Percentiles rank a stretch among this genome's conserved stretches.
Evolutionary conservation across 92 coral and sea anemone species (phyloP).

Genomic region (Isaurus tuberculatus): DNA sequence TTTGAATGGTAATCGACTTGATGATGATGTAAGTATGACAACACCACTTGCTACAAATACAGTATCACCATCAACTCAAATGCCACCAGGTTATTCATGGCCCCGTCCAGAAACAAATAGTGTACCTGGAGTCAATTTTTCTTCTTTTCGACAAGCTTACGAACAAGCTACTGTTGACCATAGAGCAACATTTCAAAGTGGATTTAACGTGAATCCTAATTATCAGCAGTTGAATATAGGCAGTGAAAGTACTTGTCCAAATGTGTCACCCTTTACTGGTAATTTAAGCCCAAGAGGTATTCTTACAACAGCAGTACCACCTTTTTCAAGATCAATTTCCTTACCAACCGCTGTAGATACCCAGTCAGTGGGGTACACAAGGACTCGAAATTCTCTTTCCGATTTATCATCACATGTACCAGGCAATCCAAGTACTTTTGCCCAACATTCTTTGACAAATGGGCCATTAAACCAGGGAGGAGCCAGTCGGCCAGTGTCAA

Average conservation of each 20-base stretch:
- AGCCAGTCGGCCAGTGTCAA: conserved; percentile 19
- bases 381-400: conserved; percentile 23
- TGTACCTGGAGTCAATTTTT: conserved; percentile 59
- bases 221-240: conserved; percentile 57
- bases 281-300: conserved; percentile 64
- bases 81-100: conserved; percentile 62
- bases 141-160: conserved; percentile 70
- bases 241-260: conserved; percentile 81
- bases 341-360: conserved; percentile 70
- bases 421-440: conserved; percentile 40
- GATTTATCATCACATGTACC: conserved; percentile 42
- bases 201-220: conserved; percentile 63
- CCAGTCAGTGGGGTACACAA: conserved; percentile 44
- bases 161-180: conserved; percentile 88
- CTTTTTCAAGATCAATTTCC: conserved; percentile 78
- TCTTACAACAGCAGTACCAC: conserved; percentile 58
- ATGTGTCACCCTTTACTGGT: conserved; percentile 92
- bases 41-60: conserved; percentile 67
- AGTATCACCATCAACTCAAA: conserved; percentile 62
- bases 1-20: conserved; percentile 82
- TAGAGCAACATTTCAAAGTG: conserved; percentile 59
- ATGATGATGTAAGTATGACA: conserved; percentile 75
- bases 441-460: conserved; percentile 60
- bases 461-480: conserved; percentile 70
- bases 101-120: conserved; percentile 53